Evolutionary conservation across 2,888 invertebrate genomes (phyloP).

Genomic region (Dromius quadrimaculatus): DNA sequence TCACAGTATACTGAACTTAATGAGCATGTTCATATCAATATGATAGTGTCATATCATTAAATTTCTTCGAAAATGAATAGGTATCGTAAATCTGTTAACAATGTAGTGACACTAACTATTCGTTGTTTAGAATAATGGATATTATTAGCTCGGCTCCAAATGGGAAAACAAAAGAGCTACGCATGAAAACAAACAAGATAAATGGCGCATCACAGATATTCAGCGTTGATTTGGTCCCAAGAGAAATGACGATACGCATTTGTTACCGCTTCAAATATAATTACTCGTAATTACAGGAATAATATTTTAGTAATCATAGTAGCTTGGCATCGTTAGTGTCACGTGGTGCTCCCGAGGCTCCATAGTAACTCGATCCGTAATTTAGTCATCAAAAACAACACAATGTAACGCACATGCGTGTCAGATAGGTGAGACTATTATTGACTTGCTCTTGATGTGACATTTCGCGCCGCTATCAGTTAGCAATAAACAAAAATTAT

Average conservation of each 20-base stretch:
- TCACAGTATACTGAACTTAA: too few relatives aligned
- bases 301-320: constrained; percentile 63
- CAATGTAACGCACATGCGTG: constrained; percentile 9
- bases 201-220: constrained; percentile 32
- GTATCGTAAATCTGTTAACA: background rate
- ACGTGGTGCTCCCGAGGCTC: constrained; percentile 43
- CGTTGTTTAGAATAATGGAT: background rate
- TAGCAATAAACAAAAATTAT: too few relatives aligned
- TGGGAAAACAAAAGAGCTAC: constrained; percentile 15
- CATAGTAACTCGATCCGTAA: constrained; percentile 36
- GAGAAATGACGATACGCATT: constrained; percentile 56
- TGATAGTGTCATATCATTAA: too few relatives aligned
- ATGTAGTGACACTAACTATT: background rate
- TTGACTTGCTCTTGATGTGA: constrained; percentile 21
- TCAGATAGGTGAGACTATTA: constrained; percentile 22
- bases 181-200: constrained; percentile 37
- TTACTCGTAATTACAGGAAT: constrained; percentile 62
- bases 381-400: constrained; percentile 40
- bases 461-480: background rate
- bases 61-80: too few relatives aligned
- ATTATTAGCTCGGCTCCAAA: constrained; percentile 13
- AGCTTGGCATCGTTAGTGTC: constrained; percentile 59
- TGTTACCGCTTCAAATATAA: constrained; percentile 60
- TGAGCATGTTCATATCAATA: too few relatives aligned
- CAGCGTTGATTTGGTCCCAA: constrained; percentile 49